A percentile compares a stretch with the other conserved stretches of the same genome.
These are phyloP conservation scores for Spea multiplicata DNA, from an alignment of 2,113 vertebrate species.

Conservation along the genomic window DNA sequence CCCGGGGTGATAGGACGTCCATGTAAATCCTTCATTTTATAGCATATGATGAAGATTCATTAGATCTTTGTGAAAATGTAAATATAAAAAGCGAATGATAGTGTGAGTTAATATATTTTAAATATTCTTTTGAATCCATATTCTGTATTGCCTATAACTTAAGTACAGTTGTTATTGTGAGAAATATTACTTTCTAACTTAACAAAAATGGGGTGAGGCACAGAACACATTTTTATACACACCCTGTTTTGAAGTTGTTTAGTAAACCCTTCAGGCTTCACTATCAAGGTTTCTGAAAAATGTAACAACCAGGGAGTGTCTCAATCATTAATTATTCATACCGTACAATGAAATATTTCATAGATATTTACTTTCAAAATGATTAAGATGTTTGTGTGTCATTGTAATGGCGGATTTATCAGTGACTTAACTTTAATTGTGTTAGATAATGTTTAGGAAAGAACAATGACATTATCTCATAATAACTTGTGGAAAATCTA, in stretches of 20 bases:
- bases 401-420: slow-evolving; percentile 27
- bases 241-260: slow-evolving; percentile 19
- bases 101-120: not conserved
- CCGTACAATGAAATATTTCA: slow-evolving; percentile 14
- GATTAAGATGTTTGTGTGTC: slow-evolving; percentile 32
- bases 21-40: too few relatives aligned
- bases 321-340: slow-evolving; percentile 11
- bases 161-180: not conserved
- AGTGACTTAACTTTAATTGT: slow-evolving; percentile 33
- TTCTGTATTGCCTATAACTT: not conserved
- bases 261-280: slow-evolving; percentile 37
- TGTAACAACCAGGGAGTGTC: slow-evolving; percentile 36
- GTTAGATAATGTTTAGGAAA: slow-evolving; percentile 15
- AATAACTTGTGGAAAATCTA: slow-evolving; percentile 21
- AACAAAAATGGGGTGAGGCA: slow-evolving; percentile 21
- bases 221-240: slow-evolving; percentile 18
- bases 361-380: slow-evolving; percentile 30
- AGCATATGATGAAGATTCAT: too few relatives aligned
- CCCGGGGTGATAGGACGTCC: too few relatives aligned
- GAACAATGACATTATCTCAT: slow-evolving; percentile 29
- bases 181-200: slow-evolving; percentile 5
- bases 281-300: slow-evolving; percentile 21
- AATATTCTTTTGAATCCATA: not conserved
- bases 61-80: too few relatives aligned
- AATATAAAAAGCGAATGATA: too few relatives aligned